Conservation (phyloP, 1,140 invertebrate genomes). For the Platorchestia sp. region DNA sequence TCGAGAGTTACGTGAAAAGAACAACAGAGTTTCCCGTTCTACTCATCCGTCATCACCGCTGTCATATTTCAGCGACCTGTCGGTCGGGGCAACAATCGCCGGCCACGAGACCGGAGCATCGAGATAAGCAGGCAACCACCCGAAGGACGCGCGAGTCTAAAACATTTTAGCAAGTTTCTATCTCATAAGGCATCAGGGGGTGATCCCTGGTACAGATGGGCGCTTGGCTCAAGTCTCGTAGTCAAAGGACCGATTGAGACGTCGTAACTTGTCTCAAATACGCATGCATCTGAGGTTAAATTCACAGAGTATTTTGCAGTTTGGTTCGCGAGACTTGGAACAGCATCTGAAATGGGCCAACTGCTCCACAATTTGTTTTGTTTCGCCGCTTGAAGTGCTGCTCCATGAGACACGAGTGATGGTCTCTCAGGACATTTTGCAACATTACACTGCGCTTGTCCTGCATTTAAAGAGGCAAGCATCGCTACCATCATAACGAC, state of each 20-base stretch:
- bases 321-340: not conserved
- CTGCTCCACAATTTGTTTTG: not conserved
- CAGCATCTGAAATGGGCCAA: not conserved
- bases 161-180: slow-evolving; percentile 1
- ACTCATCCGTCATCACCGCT: not conserved
- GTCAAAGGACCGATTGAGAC: not conserved
- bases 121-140: not conserved
- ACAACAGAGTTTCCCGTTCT: not conserved
- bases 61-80: not conserved
- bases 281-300: not conserved
- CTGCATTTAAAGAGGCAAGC: not conserved
- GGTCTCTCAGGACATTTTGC: not conserved
- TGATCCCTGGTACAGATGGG: not conserved
- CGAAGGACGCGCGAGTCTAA: not conserved
- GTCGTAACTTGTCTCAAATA: not conserved
- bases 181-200: not conserved
- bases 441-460: not conserved
- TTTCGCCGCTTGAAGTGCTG: not conserved
- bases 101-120: not conserved
- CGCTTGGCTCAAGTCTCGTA: not conserved
- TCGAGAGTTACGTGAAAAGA: not conserved
- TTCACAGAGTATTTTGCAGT: not conserved
- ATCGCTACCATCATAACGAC: not conserved
- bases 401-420: not conserved
- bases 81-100: not conserved